Percentiles rank a stretch among this genome's conserved stretches.
These are phyloP conservation scores for Drosophila carrolli DNA, from an alignment of 1,140 invertebrate genomes.

Conservation along the genomic window DNA sequence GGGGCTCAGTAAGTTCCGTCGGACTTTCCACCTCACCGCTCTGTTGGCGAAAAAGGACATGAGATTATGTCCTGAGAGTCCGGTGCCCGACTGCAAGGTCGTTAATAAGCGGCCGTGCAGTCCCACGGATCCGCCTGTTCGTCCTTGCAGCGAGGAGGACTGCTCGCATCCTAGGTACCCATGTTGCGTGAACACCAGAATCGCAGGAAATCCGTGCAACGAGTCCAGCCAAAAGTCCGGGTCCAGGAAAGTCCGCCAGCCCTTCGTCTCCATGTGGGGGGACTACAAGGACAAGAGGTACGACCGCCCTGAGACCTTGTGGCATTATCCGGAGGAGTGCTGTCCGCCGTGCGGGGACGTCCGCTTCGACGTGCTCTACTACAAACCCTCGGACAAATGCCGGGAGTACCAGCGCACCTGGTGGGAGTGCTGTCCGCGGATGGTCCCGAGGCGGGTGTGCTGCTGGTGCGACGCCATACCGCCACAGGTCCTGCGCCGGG, in stretches of 20 bases:
- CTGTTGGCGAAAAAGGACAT: background rate
- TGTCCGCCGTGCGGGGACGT: constrained; percentile 30
- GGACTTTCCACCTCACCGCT: background rate
- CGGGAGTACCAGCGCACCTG: constrained; percentile 64
- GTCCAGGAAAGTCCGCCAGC: background rate
- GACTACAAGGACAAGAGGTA: background rate
- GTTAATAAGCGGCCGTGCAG: background rate
- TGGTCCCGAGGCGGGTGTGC: constrained; percentile 55
- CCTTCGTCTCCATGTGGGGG: constrained; percentile 45
- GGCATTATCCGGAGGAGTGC: constrained; percentile 43
- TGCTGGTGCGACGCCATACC: constrained; percentile 53
- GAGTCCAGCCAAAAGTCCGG: background rate
- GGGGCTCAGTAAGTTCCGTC: background rate
- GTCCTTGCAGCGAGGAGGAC: constrained; percentile 20
- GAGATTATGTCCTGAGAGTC: background rate
- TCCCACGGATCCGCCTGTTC: constrained; percentile 8
- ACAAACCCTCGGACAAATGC: constrained; percentile 47
- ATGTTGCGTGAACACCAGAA: constrained; percentile 6
- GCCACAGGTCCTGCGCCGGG: constrained; percentile 27
- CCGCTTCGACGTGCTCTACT: constrained; percentile 60
- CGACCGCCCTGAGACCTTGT: background rate
- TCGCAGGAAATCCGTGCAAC: background rate
- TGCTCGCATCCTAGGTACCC: constrained; percentile 1
- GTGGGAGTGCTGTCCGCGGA: constrained; percentile 63
- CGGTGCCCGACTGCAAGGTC: background rate